Percentiles rank a stretch among this genome's conserved stretches.
Conservation (phyloP, 2,888 invertebrate species). For the Platerodrilus igneus region DNA sequence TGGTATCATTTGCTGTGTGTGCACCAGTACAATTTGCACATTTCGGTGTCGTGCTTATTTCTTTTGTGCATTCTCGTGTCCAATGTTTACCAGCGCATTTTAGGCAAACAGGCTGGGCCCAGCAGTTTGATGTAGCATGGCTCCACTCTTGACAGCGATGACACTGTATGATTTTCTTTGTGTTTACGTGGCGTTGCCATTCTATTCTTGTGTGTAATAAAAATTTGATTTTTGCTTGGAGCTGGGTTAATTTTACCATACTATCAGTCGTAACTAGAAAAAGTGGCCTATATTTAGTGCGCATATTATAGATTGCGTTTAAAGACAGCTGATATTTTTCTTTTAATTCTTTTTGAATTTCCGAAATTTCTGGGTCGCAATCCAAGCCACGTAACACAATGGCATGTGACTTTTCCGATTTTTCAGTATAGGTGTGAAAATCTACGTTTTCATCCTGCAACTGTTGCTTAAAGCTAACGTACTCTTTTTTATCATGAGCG, state of each 20-base stretch:
- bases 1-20: not conserved
- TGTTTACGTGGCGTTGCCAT: not conserved
- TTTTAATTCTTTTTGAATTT: not conserved
- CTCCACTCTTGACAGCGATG: not conserved
- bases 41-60: not conserved
- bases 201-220: not conserved
- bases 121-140: not conserved
- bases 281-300: not conserved
- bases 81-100: not conserved
- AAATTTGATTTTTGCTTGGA: not conserved
- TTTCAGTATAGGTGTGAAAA: not conserved
- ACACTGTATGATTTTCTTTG: not conserved
- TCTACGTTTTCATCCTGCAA: not conserved
- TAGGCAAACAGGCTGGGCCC: not conserved
- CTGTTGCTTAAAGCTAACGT: not conserved
- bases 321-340: not conserved
- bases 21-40: not conserved
- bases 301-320: not conserved
- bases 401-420: not conserved
- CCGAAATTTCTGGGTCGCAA: not conserved
- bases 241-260: not conserved
- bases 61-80: not conserved
- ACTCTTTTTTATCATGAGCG: not conserved
- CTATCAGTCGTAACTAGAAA: not conserved
- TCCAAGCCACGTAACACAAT: not conserved